These are phyloP conservation scores for Buphagus erythrorhynchus DNA, from an alignment of 2,797 vertebrate genomes.

Conservation along the genomic window DNA sequence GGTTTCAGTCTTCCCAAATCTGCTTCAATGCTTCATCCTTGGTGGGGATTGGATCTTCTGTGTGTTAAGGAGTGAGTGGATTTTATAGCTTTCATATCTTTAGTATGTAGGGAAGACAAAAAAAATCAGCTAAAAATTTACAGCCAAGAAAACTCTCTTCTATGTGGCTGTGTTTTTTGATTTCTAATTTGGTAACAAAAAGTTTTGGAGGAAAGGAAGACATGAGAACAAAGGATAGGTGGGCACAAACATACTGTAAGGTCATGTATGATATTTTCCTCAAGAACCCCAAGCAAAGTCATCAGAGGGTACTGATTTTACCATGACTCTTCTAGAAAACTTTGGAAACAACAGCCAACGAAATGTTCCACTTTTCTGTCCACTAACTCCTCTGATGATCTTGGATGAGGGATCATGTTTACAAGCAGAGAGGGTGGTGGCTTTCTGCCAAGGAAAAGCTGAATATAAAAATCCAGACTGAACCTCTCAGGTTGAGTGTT, in stretches of 20 bases:
- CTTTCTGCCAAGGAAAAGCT: background rate
- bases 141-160: background rate
- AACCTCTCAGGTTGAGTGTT: background rate
- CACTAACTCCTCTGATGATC: background rate
- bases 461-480: background rate
- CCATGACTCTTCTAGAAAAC: background rate
- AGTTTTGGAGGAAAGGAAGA: background rate
- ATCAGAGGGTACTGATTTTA: background rate
- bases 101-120: background rate
- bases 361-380: background rate
- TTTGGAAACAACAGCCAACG: background rate
- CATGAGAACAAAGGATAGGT: background rate
- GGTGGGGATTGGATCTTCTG: background rate
- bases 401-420: background rate
- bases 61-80: background rate
- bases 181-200: background rate
- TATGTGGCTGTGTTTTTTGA: background rate
- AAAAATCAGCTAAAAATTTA: background rate
- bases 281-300: background rate
- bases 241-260: background rate
- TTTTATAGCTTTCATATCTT: background rate
- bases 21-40: fast-evolving
- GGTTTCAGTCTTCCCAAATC: background rate
- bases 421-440: background rate
- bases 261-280: background rate